Base-by-base conservation (phyloP, 1,140 invertebrate genomes). In the Listronotus bonariensis region DNA sequence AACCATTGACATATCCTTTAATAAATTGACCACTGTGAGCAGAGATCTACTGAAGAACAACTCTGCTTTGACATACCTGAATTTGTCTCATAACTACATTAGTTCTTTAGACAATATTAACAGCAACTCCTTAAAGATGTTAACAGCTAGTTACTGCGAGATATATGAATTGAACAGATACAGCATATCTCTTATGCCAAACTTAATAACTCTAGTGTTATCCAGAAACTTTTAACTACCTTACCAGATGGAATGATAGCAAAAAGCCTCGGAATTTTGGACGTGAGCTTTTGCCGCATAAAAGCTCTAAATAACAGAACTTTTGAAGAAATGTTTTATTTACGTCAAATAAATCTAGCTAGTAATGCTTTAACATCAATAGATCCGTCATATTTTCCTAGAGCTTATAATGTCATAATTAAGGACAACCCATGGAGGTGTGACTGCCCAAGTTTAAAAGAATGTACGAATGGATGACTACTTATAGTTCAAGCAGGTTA, bases 361-460 rank as follows among this genome's bases (percentile, higher is more conserved):
- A 88, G 86, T 51, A 90, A 91, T 72, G 79, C 86, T 40, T 80
- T 91, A 66, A 87, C 84, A 0, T 83, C 82, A 52, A 82, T 85
- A 36, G 82, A 86, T 73, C 77, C 78, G n/a, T 75, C 75, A n/a
- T 83, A 83, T 68, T 89, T 89, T 71, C 76, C 78, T 0, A 78
- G 80, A n/a, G 88, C 89, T 73, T 72, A 59, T 11, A 53, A 66
- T 10, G 46, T 70, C 31, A 74, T 48, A 81, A 85, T 90, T 42
- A 79, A 82, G 10, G 86, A 89, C 54, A 91, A 91, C 78, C 87
- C 87, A 60, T 91, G 89, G 89, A 77, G 84, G 57, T 90, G 89
- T 73, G 85, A 89, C 58, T 90, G 89, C 65, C 57, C 70, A 0
- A 85, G 41, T 80, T 89, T 66, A 80, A 82, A 57, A 75, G 82